Evolutionary conservation across 2,888 invertebrate species (phyloP).

Genomic region (Harpalus rubripes): DNA sequence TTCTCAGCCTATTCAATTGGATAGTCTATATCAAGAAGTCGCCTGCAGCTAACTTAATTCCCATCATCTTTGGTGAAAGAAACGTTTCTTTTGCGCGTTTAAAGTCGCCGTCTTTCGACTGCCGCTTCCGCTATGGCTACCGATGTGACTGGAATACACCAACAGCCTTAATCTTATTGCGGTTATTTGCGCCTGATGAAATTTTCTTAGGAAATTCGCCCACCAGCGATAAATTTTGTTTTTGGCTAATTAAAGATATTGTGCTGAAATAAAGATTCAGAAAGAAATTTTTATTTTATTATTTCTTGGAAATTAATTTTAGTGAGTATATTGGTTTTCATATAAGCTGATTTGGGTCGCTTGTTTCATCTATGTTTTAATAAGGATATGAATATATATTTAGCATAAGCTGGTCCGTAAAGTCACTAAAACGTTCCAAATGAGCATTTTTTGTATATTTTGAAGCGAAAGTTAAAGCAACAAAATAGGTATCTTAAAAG

Average conservation of each 20-base stretch:
- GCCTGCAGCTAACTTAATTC: slow-evolving; percentile 39
- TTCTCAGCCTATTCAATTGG: neutral
- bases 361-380: too few species aligned
- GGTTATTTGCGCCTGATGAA: slow-evolving; percentile 24
- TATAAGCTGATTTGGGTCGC: too few species aligned
- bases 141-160: slow-evolving; percentile 25
- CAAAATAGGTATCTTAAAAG: too few species aligned
- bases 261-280: neutral
- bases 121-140: neutral
- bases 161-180: slow-evolving; percentile 27
- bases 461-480: too few species aligned
- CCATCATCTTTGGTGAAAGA: slow-evolving; percentile 13
- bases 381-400: too few species aligned
- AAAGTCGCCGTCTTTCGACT: slow-evolving; percentile 31
- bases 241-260: neutral
- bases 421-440: too few species aligned
- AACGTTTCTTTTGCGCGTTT: slow-evolving; percentile 30
- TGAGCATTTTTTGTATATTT: too few species aligned
- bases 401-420: too few species aligned
- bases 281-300: too few species aligned
- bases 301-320: too few species aligned
- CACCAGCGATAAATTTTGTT: neutral
- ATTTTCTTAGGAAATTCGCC: slow-evolving; percentile 17
- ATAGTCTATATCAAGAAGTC: slow-evolving; percentile 18
- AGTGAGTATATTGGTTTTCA: too few species aligned